A percentile compares a stretch with the other conserved stretches of the same genome.
These are phyloP conservation scores for Artemisiospiza belli DNA, from an alignment of 2,113 vertebrate species.

Conservation along the genomic window DNA sequence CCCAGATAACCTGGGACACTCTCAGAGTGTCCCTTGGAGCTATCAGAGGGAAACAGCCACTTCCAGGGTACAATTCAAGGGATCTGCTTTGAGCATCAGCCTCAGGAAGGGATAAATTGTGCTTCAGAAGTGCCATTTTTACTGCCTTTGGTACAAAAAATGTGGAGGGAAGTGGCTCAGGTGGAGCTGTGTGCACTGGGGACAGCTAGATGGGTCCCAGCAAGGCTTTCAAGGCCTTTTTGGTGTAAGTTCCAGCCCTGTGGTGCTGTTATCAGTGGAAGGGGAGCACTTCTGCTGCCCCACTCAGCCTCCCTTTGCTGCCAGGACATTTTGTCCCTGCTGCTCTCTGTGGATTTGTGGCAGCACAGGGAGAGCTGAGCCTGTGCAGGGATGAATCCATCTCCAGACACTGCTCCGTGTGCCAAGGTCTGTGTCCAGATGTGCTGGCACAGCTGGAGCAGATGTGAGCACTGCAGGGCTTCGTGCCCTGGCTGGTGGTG, in stretches of 20 bases:
- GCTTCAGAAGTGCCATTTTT: not conserved
- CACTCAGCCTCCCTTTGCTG: not conserved
- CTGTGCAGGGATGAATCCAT: not conserved
- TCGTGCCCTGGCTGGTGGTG: fast-evolving
- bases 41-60: not conserved
- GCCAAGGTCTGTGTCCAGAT: not conserved
- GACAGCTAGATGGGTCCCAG: not conserved
- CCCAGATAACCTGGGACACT: not conserved
- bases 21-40: not conserved
- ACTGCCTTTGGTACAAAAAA: not conserved
- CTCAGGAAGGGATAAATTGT: not conserved
- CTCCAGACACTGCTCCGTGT: not conserved
- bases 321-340: not conserved
- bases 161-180: not conserved
- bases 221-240: not conserved
- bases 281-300: not conserved
- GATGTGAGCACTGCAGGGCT: not conserved
- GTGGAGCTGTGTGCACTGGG: not conserved
- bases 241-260: not conserved
- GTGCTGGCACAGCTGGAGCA: not conserved
- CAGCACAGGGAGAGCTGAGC: not conserved
- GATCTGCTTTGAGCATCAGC: not conserved
- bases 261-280: not conserved
- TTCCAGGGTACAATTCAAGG: not conserved
- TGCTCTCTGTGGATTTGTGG: not conserved